Percentiles rank a stretch among this genome's conserved stretches.
Conservation (phyloP, 2,113 vertebrate genomes). For the Cololabis saira region DNA sequence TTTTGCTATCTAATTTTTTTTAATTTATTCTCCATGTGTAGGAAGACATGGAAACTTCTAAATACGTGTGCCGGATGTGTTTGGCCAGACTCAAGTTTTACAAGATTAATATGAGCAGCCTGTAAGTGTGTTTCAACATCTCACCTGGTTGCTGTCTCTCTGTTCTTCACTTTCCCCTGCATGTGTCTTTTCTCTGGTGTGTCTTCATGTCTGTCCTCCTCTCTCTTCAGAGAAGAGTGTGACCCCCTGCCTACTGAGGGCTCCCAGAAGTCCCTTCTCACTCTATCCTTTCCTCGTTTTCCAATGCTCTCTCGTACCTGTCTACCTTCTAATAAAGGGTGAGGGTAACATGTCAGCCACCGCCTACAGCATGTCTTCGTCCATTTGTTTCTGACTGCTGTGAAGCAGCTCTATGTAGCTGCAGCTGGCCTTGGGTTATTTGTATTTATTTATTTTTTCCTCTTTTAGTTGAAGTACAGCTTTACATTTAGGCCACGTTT, state of each 20-base stretch:
- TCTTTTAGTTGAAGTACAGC: too few relatives aligned
- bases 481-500: too few relatives aligned
- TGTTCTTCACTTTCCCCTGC: slow-evolving; percentile 36
- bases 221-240: slow-evolving; percentile 88
- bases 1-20: slow-evolving; percentile 16
- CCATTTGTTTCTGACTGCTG: not conserved
- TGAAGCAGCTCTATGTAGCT: slow-evolving; percentile 1
- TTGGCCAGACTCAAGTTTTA: slow-evolving; percentile 97
- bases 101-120: slow-evolving; percentile 92
- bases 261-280: slow-evolving; percentile 90
- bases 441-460: too few relatives aligned
- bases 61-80: slow-evolving; percentile 97
- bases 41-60: slow-evolving; percentile 99
- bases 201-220: slow-evolving; percentile 67
- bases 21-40: slow-evolving; percentile 60
- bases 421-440: not conserved
- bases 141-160: slow-evolving; percentile 56
- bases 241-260: slow-evolving; percentile 86
- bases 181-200: slow-evolving; percentile 51
- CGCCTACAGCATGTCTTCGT: slow-evolving; percentile 33
- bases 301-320: slow-evolving; percentile 91
- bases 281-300: slow-evolving; percentile 92
- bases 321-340: slow-evolving; percentile 89
- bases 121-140: slow-evolving; percentile 86
- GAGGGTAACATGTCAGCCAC: slow-evolving; percentile 81